These are phyloP conservation scores for Pseudolaguvia tuberculata DNA, from an alignment of 2,113 vertebrate genomes.

Conservation along the genomic window DNA sequence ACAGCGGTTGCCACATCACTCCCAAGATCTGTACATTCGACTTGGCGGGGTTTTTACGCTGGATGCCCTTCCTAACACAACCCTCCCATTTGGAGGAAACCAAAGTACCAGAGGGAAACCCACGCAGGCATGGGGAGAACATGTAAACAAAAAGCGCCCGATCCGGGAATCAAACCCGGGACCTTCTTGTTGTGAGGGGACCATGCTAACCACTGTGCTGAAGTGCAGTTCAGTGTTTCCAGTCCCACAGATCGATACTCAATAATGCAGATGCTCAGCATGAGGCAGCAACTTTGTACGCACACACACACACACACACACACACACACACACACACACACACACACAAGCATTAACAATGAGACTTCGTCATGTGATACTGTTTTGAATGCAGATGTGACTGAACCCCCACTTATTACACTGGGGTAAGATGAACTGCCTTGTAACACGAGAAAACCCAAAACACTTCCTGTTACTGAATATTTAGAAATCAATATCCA, in stretches of 20 bases:
- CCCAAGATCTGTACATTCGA: too few relatives aligned
- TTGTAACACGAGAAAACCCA: background rate
- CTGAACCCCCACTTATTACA: background rate
- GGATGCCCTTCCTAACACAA: too few relatives aligned
- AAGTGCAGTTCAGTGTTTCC: background rate
- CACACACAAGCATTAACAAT: slow-evolving; percentile 9
- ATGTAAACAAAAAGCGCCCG: too few relatives aligned
- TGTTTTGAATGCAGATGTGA: background rate
- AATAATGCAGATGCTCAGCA: slow-evolving; percentile 9
- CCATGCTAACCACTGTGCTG: too few relatives aligned
- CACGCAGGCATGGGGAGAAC: too few relatives aligned
- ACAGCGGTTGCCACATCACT: too few relatives aligned
- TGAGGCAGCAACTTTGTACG: background rate
- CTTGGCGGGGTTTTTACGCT: too few relatives aligned
- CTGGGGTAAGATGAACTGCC: slow-evolving; percentile 7
- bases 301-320: slow-evolving; percentile 9
- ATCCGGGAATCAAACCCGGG: too few relatives aligned
- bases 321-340: background rate
- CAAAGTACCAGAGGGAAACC: too few relatives aligned
- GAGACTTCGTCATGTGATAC: slow-evolving; percentile 17
- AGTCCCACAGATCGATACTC: slow-evolving; percentile 3
- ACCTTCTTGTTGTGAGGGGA: too few relatives aligned
- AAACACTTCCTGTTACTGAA: background rate
- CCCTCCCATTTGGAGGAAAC: too few relatives aligned
- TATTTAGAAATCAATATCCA: background rate